A percentile compares a stretch with the other conserved stretches of the same genome.
Evolutionary conservation across 2,797 vertebrate genomes (phyloP).

Genomic region (Sebastes matsubarae): DNA sequence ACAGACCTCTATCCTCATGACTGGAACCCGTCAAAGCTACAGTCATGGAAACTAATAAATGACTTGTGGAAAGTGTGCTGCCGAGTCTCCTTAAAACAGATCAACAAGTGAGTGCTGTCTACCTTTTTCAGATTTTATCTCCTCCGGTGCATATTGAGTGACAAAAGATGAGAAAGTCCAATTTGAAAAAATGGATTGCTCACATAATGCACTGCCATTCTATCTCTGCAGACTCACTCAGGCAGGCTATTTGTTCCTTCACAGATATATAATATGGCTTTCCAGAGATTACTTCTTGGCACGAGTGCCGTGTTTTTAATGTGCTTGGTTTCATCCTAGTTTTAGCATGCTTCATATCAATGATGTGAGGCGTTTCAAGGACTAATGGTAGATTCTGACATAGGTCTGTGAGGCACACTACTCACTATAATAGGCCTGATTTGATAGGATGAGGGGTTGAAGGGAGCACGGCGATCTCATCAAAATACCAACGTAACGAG

Average conservation of each 20-base stretch:
- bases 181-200: slow-evolving; percentile 46
- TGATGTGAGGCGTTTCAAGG: slow-evolving; percentile 12
- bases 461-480: slow-evolving; percentile 26
- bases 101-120: slow-evolving; percentile 17
- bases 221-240: slow-evolving; percentile 38
- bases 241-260: slow-evolving; percentile 31
- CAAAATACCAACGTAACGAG: slow-evolving; percentile 53
- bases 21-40: background rate
- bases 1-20: background rate
- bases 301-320: slow-evolving; percentile 25
- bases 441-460: slow-evolving; percentile 32
- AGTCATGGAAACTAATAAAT: slow-evolving; percentile 39
- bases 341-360: slow-evolving; percentile 13
- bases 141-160: slow-evolving; percentile 21
- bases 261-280: slow-evolving; percentile 48
- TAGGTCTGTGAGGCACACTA: background rate
- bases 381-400: slow-evolving; percentile 21
- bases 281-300: slow-evolving; percentile 40
- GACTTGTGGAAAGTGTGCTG: background rate
- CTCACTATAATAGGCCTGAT: slow-evolving; percentile 17
- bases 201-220: slow-evolving; percentile 29
- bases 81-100: slow-evolving; percentile 15
- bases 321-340: slow-evolving; percentile 25
- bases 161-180: slow-evolving; percentile 50
- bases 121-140: slow-evolving; percentile 35